Percentiles rank a stretch among this genome's conserved stretches.
phyloP scores from a whole-genome alignment of 2,113 vertebrate genomes.

The Toxotes chatareus region DNA sequence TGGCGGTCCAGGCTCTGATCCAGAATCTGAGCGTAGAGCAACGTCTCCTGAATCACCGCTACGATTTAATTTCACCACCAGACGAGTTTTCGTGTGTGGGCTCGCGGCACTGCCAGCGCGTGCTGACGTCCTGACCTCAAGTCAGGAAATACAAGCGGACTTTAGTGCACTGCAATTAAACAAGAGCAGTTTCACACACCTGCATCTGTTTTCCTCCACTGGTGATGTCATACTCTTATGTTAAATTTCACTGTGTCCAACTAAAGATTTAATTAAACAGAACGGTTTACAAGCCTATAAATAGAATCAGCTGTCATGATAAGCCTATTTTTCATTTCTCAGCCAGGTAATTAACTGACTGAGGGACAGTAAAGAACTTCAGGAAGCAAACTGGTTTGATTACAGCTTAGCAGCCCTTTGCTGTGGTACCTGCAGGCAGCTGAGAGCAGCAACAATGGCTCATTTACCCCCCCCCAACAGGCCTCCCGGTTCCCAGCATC shows the following conservation, averaged over 20 bases:
- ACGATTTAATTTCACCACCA: slow-evolving; percentile 78
- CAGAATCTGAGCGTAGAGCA: slow-evolving; percentile 75
- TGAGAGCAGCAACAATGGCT: slow-evolving; percentile 36
- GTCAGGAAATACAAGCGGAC: slow-evolving; percentile 47
- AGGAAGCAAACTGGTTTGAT: slow-evolving; percentile 65
- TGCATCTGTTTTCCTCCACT: background rate
- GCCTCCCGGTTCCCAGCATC: slow-evolving; percentile 66
- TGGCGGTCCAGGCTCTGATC: slow-evolving; percentile 72
- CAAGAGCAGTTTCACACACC: slow-evolving; percentile 32
- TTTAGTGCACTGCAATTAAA: slow-evolving; percentile 29
- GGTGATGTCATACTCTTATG: slow-evolving; percentile 29
- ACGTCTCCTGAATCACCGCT: slow-evolving; percentile 77
- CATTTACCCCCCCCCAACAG: slow-evolving; percentile 22
- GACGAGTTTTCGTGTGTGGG: slow-evolving; percentile 78
- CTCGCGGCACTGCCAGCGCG: slow-evolving; percentile 62
- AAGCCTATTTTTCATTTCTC: slow-evolving; percentile 29
- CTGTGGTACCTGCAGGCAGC: slow-evolving; percentile 56
- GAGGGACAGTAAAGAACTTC: slow-evolving; percentile 42
- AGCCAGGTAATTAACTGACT: slow-evolving; percentile 33
- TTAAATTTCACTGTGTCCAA: background rate
- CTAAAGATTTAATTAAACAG: background rate
- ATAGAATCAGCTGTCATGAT: slow-evolving; percentile 5
- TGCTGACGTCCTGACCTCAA: slow-evolving; percentile 41
- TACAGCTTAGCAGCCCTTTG: slow-evolving; percentile 46
- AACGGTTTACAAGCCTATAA: slow-evolving; percentile 3